Evolutionary conservation across 1,140 invertebrate genomes (phyloP).

Genomic region (Andrena cerasifolii): DNA sequence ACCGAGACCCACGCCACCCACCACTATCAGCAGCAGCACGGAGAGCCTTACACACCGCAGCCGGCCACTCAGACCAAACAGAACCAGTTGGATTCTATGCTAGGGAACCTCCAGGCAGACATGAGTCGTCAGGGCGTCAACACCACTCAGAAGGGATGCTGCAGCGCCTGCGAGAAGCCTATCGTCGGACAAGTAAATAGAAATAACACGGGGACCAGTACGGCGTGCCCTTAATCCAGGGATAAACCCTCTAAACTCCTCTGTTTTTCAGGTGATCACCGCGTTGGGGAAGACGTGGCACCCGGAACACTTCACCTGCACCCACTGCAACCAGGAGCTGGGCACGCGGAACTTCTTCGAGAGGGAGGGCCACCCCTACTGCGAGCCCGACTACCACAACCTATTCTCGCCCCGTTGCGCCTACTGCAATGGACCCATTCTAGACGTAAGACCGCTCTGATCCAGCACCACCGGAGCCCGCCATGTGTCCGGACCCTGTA

Average conservation of each 20-base stretch:
- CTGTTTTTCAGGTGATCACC: conserved; percentile 89
- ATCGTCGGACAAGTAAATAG: conserved; percentile 95
- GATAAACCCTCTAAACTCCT: neutral
- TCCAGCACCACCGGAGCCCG: too few relatives aligned
- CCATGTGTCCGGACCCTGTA: too few relatives aligned
- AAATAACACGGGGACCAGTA: too few relatives aligned
- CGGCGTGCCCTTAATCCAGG: neutral
- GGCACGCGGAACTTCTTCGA: conserved; percentile 99
- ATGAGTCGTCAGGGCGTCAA: conserved; percentile 98
- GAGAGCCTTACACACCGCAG: conserved; percentile 73
- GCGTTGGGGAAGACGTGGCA: conserved; percentile 99
- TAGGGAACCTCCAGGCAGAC: conserved; percentile 95
- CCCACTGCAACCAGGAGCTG: conserved; percentile 97
- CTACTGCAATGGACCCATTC: conserved; percentile 98
- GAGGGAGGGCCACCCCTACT: conserved; percentile 97
- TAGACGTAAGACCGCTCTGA: conserved; percentile 90
- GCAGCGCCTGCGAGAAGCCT: conserved; percentile 98
- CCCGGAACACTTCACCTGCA: conserved; percentile 99
- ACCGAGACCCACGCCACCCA: conserved; percentile 80
- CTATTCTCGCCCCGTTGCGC: conserved; percentile 98
- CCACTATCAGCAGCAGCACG: conserved; percentile 81
- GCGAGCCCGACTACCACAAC: conserved; percentile 99
- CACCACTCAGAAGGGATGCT: conserved; percentile 98
- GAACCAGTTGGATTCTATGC: conserved; percentile 95
- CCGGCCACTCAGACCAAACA: conserved; percentile 76